Evolutionary conservation across 2,113 vertebrate genomes (phyloP).

Genomic region (Gnathonemus longibarbis): DNA sequence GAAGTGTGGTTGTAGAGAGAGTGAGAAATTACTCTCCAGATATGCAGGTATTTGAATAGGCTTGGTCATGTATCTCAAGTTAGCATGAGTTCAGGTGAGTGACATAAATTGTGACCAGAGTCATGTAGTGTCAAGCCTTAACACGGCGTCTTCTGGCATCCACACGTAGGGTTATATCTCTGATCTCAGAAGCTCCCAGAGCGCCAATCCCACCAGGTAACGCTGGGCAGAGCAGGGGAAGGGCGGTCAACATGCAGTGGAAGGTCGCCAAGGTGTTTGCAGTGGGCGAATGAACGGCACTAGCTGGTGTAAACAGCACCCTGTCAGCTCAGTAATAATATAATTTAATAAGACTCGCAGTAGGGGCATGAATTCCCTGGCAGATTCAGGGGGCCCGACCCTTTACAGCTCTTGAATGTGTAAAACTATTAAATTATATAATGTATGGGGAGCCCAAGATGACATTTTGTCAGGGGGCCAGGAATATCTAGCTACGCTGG

Average conservation of each 20-base stretch:
- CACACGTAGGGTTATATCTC: not conserved
- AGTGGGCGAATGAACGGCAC: not conserved
- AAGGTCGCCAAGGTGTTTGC: not conserved
- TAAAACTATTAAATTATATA: not conserved
- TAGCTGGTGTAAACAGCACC: not conserved
- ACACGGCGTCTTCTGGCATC: not conserved
- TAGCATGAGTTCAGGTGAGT: not conserved
- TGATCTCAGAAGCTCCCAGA: not conserved
- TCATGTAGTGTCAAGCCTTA: not conserved
- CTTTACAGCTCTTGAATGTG: not conserved
- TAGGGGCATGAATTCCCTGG: not conserved
- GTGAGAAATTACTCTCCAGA: not conserved
- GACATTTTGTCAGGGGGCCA: not conserved
- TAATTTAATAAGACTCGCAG: not conserved
- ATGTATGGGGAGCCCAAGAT: not conserved
- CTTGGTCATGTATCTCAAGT: not conserved
- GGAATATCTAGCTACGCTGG: not conserved
- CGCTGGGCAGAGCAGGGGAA: not conserved
- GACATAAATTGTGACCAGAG: not conserved
- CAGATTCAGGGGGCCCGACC: not conserved
- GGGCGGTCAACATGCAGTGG: not conserved
- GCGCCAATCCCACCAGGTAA: not conserved
- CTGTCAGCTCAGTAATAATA: not conserved
- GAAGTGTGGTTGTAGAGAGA: not conserved
- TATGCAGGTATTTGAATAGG: not conserved